These are phyloP conservation scores for Sinelater perroti DNA, from an alignment of 2,888 invertebrate genomes.

Conservation along the genomic window DNA sequence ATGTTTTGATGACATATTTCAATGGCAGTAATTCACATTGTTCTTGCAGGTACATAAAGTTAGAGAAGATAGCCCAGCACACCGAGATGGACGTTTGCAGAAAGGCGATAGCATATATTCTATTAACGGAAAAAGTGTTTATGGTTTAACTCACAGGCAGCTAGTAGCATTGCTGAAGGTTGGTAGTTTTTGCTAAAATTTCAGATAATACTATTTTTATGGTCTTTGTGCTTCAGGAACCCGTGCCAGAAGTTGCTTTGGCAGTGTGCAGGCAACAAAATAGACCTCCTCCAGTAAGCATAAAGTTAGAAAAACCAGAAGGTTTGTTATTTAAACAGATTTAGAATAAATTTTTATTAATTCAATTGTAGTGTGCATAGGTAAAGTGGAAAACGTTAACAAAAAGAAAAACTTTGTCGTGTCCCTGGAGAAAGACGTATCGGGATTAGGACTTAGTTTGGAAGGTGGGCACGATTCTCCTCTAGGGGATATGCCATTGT, in stretches of 20 bases:
- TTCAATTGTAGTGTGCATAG: background rate
- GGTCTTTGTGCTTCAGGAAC: conserved; percentile 43
- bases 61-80: conserved; percentile 84
- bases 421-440: conserved; percentile 77
- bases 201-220: background rate
- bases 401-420: conserved; percentile 47
- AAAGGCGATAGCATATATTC: conserved; percentile 89
- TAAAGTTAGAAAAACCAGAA: background rate
- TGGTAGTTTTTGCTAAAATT: conserved; percentile 42
- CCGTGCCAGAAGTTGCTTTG: conserved; percentile 48
- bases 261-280: conserved; percentile 40
- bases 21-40: background rate
- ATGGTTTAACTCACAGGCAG: conserved; percentile 85
- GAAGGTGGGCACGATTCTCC: conserved; percentile 94
- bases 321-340: conserved; percentile 2
- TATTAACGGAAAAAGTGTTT: conserved; percentile 86
- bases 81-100: conserved; percentile 84
- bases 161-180: conserved; percentile 89
- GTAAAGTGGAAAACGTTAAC: background rate
- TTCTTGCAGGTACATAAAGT: conserved; percentile 82
- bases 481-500: conserved; percentile 86
- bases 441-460: conserved; percentile 92
- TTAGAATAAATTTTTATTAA: background rate
- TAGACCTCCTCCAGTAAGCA: background rate
- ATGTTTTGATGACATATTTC: no score